These are phyloP conservation scores for Tyria jacobaeae DNA, from an alignment of 2,888 invertebrate genomes.

Conservation along the genomic window DNA sequence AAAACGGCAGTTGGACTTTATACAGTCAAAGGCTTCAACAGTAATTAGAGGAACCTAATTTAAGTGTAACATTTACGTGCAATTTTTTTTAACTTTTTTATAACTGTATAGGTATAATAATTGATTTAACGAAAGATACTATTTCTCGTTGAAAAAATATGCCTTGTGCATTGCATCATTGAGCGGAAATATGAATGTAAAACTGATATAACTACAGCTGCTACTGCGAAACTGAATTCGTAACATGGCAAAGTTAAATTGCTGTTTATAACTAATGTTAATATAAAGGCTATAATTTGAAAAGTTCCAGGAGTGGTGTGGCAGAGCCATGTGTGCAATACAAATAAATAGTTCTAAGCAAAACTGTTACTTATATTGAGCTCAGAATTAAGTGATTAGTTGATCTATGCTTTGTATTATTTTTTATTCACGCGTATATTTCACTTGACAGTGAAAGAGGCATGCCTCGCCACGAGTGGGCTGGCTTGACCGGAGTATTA, in stretches of 20 bases:
- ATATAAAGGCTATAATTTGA: background rate
- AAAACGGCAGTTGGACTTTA: slow-evolving; percentile 16
- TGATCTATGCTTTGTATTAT: too few species aligned
- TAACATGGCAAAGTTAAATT: background rate
- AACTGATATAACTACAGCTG: background rate
- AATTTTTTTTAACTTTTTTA: too few species aligned
- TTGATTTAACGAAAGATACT: too few species aligned
- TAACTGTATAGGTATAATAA: too few species aligned
- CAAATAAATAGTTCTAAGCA: background rate
- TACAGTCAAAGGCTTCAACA: slow-evolving; percentile 8
- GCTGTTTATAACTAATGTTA: background rate
- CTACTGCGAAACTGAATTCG: background rate
- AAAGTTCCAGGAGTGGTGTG: background rate
- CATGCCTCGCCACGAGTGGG: too few species aligned
- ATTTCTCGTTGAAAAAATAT: background rate
- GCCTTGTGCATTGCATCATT: background rate
- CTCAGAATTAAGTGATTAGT: too few species aligned
- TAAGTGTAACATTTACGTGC: background rate
- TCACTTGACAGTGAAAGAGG: too few species aligned
- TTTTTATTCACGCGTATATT: too few species aligned
- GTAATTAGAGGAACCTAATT: slow-evolving; percentile 4
- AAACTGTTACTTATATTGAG: background rate
- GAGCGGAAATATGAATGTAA: background rate
- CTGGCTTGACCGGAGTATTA: too few species aligned
- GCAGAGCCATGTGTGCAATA: background rate